Percentiles rank a stretch among this genome's conserved stretches.
Conservation (phyloP, 2,797 vertebrate species). For the Pangasius djambal region DNA sequence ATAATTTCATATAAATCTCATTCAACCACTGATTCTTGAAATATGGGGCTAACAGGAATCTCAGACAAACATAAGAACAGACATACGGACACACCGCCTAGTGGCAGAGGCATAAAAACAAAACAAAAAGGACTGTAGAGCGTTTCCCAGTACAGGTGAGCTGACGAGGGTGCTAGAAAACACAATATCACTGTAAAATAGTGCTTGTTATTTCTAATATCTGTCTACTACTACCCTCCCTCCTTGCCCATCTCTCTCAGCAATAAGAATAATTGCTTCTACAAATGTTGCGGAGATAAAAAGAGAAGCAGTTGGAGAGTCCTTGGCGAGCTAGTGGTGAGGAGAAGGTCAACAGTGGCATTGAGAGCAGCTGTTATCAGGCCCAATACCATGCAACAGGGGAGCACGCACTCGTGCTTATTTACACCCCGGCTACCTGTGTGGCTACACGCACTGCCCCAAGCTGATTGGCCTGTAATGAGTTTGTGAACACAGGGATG, state of each 20-base stretch:
- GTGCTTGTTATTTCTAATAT: conserved; percentile 3
- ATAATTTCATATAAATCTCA: not conserved
- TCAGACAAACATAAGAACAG: not conserved
- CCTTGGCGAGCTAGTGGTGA: conserved; percentile 85
- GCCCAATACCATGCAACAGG: conserved; percentile 87
- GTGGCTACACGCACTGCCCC: conserved; percentile 82
- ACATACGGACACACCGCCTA: not conserved
- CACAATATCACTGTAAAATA: not conserved
- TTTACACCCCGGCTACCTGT: conserved; percentile 93
- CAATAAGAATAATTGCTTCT: conserved; percentile 71
- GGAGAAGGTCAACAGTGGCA: conserved; percentile 88
- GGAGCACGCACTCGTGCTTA: conserved; percentile 86
- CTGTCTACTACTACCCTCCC: conserved; percentile 37
- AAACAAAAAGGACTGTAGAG: not conserved
- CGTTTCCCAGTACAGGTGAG: not conserved
- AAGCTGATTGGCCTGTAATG: conserved; percentile 88
- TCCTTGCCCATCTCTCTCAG: conserved; percentile 42
- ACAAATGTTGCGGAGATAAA: conserved; percentile 85
- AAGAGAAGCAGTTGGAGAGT: conserved; percentile 81
- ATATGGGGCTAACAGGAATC: not conserved
- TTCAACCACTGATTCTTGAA: not conserved
- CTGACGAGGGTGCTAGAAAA: not conserved
- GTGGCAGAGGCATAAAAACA: not conserved
- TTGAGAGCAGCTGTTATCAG: conserved; percentile 88
- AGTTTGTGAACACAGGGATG: conserved; percentile 80